Base-by-base conservation (phyloP, 2,113 vertebrate species). In the Pavo muticus region DNA sequence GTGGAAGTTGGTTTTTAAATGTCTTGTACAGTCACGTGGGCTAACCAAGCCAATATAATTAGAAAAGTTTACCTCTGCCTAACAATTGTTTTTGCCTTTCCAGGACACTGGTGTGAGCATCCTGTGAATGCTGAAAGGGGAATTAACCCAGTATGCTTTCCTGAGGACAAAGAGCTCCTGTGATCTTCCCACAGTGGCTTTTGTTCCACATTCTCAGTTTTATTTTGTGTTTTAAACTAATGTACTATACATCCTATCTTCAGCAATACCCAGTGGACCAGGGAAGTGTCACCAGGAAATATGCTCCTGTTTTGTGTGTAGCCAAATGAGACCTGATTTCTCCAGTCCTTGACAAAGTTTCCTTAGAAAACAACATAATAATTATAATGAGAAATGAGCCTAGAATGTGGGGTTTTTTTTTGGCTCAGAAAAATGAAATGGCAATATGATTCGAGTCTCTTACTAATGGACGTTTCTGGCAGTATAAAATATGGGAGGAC, bases 71-170 rank as follows among this genome's bases (percentile, higher is more conserved):
- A 42, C 35, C 0, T 0, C 30, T 91, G 37, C 50, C 68, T 84
- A 48, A 61, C 59, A 84, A 86, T 93, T 68, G 68, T 88, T 91
- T 54, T 94, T 78, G 44, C 57, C 11, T 4, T 72, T 93, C 64
- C 65, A 44, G 61, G n/a, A 67, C 54, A 44, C 0, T 27, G 21
- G 6, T 73, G n/a, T 54, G 37, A 60, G 21, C 20, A 63, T 59
- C 30, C 29, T 85, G 40, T 73, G 59, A 67, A 63, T 59, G 18
- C 14, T 89, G 78, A 84, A 87, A 87, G 76, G 9, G 21, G 23
- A 92, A 83, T 75, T 63, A 94, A 87, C 82, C 59, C 71, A 79
- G 77, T 35, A 42, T 72, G n/a, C 67, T 47, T 88, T 83, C 63
- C 68, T 5, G 9, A 78, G 63, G 30, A 86, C 73, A 37, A 77